phyloP scores from a whole-genome alignment of 2,797 vertebrate species.

The Peromyscus melanophrys region DNA sequence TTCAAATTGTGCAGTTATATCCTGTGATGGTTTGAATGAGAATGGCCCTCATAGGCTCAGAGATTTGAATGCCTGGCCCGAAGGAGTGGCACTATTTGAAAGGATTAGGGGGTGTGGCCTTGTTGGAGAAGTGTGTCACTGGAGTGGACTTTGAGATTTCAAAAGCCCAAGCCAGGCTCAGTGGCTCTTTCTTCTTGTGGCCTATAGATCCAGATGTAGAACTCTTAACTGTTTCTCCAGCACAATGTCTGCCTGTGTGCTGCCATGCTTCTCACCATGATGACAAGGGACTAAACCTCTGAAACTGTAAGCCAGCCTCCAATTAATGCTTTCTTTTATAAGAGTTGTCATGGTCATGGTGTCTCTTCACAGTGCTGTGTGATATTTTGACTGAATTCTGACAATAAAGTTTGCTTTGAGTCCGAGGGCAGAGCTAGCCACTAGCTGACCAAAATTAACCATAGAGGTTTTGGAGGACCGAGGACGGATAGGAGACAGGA shows the following conservation, averaged over 20 bases:
- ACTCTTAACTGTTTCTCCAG: not conserved
- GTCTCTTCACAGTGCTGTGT: not conserved
- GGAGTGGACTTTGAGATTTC: not conserved
- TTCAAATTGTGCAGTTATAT: not conserved
- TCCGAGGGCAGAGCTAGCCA: too few relatives aligned
- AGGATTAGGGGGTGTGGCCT: not conserved
- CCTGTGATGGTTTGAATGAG: not conserved
- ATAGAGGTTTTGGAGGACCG: too few relatives aligned
- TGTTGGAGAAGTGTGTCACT: not conserved
- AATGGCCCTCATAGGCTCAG: not conserved
- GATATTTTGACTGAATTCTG: too few relatives aligned
- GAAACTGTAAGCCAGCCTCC: not conserved
- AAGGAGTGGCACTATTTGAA: not conserved
- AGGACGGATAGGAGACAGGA: too few relatives aligned
- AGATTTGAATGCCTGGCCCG: not conserved
- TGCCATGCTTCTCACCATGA: not conserved
- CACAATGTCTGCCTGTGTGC: not conserved
- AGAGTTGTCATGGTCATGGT: not conserved
- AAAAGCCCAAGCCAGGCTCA: not conserved
- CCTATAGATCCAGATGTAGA: not conserved
- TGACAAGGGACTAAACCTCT: not conserved
- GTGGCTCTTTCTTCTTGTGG: not conserved
- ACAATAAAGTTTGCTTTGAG: too few relatives aligned
- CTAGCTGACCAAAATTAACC: too few relatives aligned
- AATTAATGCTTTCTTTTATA: not conserved